phyloP scores from a whole-genome alignment of 2,113 vertebrate genomes.

The Brachypteracias leptosomus region DNA sequence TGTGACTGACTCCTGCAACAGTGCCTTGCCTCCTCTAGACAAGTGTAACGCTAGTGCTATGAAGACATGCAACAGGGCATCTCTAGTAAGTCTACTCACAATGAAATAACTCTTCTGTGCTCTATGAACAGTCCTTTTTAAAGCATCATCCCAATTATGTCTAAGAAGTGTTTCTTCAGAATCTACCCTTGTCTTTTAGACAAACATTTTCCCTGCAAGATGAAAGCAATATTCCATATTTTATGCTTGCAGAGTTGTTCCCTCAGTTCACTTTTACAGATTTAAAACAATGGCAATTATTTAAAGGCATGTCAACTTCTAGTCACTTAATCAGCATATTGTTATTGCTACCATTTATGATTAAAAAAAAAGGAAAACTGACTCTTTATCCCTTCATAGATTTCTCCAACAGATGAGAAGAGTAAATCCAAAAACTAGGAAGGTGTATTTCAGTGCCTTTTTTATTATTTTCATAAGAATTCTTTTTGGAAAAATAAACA shows the following conservation, averaged over 20 bases:
- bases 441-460: background rate
- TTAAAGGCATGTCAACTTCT: background rate
- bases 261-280: background rate
- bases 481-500: background rate
- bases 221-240: background rate
- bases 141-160: background rate
- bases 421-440: background rate
- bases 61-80: background rate
- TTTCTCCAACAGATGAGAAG: background rate
- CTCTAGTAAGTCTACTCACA: background rate
- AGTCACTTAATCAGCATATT: background rate
- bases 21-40: background rate
- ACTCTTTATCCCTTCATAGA: background rate
- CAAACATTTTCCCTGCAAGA: background rate
- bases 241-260: background rate
- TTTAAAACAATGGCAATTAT: background rate
- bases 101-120: background rate
- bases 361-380: background rate
- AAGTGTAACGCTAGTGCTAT: background rate
- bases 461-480: background rate
- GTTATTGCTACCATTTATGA: background rate
- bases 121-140: background rate
- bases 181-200: background rate
- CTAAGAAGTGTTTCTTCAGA: background rate
- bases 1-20: background rate